Conservation (phyloP, 2,797 vertebrate species). For the Gymnocypris eckloni region DNA sequence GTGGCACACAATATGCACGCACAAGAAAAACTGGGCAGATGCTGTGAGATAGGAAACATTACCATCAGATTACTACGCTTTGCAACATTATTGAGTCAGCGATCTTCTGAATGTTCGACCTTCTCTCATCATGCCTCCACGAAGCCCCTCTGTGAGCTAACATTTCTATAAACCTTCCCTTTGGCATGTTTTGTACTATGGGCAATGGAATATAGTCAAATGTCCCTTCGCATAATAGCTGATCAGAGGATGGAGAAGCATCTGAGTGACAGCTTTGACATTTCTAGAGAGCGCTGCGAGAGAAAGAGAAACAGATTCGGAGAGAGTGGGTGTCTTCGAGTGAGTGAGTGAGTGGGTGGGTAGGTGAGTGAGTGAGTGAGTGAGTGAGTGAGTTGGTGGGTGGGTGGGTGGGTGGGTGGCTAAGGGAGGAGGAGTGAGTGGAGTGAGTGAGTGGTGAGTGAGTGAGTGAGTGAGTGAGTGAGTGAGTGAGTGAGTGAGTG, state of each 20-base stretch:
- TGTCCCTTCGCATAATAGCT: constrained; percentile 45
- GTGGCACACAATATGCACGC: neutral
- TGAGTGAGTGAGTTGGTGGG: no score
- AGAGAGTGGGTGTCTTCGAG: neutral
- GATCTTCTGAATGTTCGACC: constrained; percentile 20
- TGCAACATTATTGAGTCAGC: constrained; percentile 8
- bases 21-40: neutral
- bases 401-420: no score
- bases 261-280: constrained; percentile 60
- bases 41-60: neutral
- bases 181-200: constrained; percentile 38
- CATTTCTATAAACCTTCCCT: constrained; percentile 44
- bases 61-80: neutral
- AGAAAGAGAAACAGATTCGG: constrained; percentile 26
- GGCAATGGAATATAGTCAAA: constrained; percentile 52
- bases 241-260: constrained; percentile 44
- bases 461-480: no score
- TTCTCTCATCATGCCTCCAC: neutral
- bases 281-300: constrained; percentile 48
- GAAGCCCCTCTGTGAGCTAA: constrained; percentile 29
- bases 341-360: neutral
- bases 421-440: no score
- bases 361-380: no score
- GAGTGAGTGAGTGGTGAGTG: no score
- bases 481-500: no score